A percentile compares a stretch with the other conserved stretches of the same genome.
Evolutionary conservation across 2,888 invertebrate species (phyloP).

Genomic region (Dyspetes luteomarginatus): DNA sequence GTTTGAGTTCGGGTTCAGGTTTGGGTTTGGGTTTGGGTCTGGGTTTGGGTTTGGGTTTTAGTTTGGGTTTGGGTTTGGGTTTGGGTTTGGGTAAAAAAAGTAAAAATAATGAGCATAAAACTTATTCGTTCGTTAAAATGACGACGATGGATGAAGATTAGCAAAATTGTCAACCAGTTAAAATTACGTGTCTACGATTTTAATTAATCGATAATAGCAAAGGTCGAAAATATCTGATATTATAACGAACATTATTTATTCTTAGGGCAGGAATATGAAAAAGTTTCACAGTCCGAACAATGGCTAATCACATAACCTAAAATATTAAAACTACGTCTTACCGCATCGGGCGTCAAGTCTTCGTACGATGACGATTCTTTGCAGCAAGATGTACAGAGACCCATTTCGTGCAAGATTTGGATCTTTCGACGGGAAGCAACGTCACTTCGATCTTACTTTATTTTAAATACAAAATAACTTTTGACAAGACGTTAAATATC

Average conservation of each 20-base stretch:
- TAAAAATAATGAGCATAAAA: no score
- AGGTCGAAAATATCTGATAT: no score
- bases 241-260: no score
- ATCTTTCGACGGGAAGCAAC: neutral
- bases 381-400: constrained; percentile 85
- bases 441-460: neutral
- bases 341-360: constrained; percentile 86
- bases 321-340: constrained; percentile 80
- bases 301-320: constrained; percentile 48
- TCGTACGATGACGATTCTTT: constrained; percentile 85
- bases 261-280: no score
- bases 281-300: neutral
- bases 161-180: neutral
- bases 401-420: constrained; percentile 70
- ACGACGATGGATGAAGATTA: no score
- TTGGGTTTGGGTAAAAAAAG: no score
- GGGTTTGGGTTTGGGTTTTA: no score
- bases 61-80: no score
- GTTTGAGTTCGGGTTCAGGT: no score
- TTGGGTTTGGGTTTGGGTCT: no score
- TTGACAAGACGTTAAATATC: constrained; percentile 3
- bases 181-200: neutral
- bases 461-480: neutral
- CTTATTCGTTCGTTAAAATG: no score
- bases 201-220: no score